phyloP scores from a whole-genome alignment of 2,113 vertebrate species.

The Xenotilapia caudafasciata region DNA sequence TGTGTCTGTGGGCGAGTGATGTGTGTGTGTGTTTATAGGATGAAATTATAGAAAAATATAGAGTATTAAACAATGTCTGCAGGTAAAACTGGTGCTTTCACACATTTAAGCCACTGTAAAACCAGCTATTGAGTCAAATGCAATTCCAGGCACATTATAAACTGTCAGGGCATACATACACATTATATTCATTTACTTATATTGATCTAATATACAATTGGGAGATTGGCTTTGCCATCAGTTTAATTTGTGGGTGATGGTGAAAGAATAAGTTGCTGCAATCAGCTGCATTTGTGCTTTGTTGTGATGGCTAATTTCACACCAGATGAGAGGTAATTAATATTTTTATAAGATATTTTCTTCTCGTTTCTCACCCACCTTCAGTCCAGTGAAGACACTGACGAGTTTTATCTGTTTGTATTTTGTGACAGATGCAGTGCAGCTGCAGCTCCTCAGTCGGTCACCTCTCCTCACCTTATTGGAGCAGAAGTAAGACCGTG shows the following conservation, averaged over 20 bases:
- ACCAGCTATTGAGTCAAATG: neutral
- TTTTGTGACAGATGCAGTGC: conserved; percentile 67
- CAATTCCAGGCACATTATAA: neutral
- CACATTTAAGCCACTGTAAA: neutral
- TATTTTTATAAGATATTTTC: neutral
- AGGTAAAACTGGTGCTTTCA: neutral
- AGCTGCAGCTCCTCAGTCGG: conserved; percentile 52
- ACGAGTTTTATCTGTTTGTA: neutral
- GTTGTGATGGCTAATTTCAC: conserved; percentile 1
- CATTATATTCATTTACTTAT: neutral
- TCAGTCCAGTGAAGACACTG: neutral
- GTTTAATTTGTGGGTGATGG: neutral
- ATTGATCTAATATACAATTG: neutral
- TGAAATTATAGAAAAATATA: neutral
- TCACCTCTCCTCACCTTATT: conserved; percentile 55
- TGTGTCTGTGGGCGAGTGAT: neutral
- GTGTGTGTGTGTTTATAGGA: neutral
- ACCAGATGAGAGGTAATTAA: neutral
- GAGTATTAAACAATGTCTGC: neutral
- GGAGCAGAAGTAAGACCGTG: conserved; percentile 67
- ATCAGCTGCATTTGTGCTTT: neutral
- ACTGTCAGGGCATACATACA: neutral
- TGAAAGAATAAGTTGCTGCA: neutral
- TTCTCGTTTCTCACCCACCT: neutral
- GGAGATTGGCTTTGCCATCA: neutral